Percentiles rank a stretch among this genome's conserved stretches.
Conservation (phyloP, 2,888 invertebrate genomes). For the Ophion ellenae region DNA sequence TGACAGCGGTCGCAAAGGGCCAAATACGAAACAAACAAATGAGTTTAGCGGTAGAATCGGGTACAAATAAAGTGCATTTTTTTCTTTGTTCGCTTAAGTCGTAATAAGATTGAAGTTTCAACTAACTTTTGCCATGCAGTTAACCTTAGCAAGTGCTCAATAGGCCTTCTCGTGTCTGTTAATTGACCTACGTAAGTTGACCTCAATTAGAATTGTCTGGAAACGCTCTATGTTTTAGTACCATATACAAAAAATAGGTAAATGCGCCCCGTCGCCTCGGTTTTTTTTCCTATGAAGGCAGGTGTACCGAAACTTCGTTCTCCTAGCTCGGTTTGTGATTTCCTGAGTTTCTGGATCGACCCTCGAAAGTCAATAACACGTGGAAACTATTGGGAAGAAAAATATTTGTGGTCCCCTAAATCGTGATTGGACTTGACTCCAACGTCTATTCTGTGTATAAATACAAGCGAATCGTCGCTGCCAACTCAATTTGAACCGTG, state of each 20-base stretch:
- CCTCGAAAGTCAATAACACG: constrained; percentile 33
- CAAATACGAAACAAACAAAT: constrained; percentile 1
- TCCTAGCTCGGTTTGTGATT: background rate
- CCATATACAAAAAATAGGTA: background rate
- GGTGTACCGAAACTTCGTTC: constrained; percentile 12
- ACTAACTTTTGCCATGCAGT: background rate
- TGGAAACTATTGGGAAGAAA: constrained; percentile 43
- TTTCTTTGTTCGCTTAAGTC: too few species aligned
- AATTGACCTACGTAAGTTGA: too few species aligned
- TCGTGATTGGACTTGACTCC: background rate
- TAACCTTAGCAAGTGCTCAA: too few species aligned
- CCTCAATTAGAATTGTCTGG: too few species aligned
- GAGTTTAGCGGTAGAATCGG: background rate
- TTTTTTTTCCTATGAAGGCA: constrained; percentile 13
- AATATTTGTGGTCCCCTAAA: constrained; percentile 57
- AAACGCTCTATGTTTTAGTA: too few species aligned
- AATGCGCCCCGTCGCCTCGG: background rate
- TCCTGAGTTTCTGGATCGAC: constrained; percentile 4
- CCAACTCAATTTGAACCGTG: constrained; percentile 61
- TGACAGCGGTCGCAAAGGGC: background rate
- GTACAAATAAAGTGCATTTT: background rate
- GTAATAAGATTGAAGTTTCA: too few species aligned
- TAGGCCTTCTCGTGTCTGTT: too few species aligned
- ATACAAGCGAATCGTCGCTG: background rate
- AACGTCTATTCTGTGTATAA: constrained; percentile 2